Evolutionary conservation across 2,113 vertebrate species (phyloP).

Genomic region (Buteo buteo): DNA sequence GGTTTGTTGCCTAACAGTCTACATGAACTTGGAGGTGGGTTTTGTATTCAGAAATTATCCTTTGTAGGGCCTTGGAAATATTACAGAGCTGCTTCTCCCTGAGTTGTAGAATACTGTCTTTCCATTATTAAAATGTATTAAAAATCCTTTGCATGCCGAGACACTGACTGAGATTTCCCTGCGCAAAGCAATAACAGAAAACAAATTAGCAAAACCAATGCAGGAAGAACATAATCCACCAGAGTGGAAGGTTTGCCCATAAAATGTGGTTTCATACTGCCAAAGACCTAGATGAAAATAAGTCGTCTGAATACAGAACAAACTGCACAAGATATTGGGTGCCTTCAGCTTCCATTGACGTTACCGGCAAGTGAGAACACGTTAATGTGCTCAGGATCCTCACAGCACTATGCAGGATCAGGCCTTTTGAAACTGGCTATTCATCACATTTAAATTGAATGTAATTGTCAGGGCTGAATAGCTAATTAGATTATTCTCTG

Average conservation of each 20-base stretch:
- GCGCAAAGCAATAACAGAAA: background rate
- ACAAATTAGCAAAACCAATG: background rate
- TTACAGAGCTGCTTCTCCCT: background rate
- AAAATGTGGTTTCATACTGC: background rate
- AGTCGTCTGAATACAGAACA: background rate
- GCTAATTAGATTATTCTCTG: constrained; percentile 17
- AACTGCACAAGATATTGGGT: background rate
- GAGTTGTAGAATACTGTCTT: background rate
- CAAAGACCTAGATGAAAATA: background rate
- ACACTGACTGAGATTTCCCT: background rate
- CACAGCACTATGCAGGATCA: background rate
- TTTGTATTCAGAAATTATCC: background rate
- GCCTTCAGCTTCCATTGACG: background rate
- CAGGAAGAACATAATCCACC: background rate
- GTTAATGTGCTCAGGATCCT: background rate
- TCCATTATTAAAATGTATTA: background rate
- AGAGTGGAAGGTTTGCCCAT: background rate
- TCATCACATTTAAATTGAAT: constrained; percentile 5
- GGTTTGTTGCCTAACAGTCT: background rate
- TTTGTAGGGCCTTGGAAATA: background rate
- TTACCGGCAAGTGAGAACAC: background rate
- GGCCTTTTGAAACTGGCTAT: background rate
- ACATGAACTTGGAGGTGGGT: background rate
- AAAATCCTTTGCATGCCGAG: background rate
- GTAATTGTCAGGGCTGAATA: background rate